Conservation (phyloP, 2,797 vertebrate genomes). For the Sebastes goodei region DNA sequence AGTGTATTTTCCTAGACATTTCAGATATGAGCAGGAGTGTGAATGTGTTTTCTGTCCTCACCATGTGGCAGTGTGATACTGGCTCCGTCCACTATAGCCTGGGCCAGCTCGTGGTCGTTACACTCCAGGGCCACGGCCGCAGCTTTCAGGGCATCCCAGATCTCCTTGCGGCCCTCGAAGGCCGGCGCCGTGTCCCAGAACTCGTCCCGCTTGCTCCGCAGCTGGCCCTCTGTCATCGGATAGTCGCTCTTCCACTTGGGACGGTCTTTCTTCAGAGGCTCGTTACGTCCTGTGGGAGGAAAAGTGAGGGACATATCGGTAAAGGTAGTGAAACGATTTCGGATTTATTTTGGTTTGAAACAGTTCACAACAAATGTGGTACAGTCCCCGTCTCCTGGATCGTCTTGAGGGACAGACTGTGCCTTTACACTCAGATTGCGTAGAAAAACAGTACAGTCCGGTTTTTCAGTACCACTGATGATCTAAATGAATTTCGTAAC, state of each 20-base stretch:
- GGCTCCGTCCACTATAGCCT: constrained; percentile 97
- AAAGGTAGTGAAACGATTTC: neutral
- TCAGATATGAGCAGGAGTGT: neutral
- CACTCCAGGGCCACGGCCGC: constrained; percentile 93
- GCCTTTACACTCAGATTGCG: neutral
- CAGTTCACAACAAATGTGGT: neutral
- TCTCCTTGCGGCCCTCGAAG: constrained; percentile 98
- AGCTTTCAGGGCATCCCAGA: constrained; percentile 98
- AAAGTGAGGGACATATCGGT: neutral
- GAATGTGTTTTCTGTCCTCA: constrained; percentile 69
- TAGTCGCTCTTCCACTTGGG: constrained; percentile 99
- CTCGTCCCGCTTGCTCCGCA: constrained; percentile 96
- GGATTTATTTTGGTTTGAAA: neutral
- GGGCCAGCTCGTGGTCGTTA: constrained; percentile 94
- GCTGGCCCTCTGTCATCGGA: constrained; percentile 97
- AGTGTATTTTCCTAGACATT: neutral
- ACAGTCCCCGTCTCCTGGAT: too few species aligned
- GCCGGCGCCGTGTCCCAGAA: constrained; percentile 99
- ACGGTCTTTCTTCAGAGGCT: constrained; percentile 95
- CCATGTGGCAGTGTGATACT: constrained; percentile 96
- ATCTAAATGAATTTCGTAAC: neutral
- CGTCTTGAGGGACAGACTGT: neutral
- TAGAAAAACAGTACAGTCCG: too few species aligned
- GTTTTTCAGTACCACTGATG: neutral
- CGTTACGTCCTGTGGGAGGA: constrained; percentile 88